A percentile compares a stretch with the other conserved stretches of the same genome.
phyloP scores from a whole-genome alignment of 2,113 vertebrate species.

The Leptobrachium ailaonicum region DNA sequence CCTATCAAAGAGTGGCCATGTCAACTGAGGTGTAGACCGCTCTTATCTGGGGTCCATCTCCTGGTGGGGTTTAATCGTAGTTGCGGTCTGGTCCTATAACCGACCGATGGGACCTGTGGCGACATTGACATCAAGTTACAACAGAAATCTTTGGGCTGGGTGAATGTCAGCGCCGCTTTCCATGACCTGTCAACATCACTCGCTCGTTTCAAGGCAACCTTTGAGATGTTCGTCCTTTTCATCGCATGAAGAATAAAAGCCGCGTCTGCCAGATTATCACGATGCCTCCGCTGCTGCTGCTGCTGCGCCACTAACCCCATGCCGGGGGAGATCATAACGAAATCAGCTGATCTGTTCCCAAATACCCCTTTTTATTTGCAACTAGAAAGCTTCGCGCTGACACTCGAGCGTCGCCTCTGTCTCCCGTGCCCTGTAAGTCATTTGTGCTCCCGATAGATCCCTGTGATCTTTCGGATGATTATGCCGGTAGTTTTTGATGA shows the following conservation, averaged over 20 bases:
- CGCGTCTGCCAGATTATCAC: not conserved
- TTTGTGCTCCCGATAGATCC: not conserved
- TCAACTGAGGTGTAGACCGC: too few species aligned
- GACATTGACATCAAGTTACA: not conserved
- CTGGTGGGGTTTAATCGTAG: too few species aligned
- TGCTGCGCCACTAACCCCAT: not conserved
- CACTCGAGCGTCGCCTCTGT: not conserved
- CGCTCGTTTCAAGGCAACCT: not conserved
- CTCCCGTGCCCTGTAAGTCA: not conserved
- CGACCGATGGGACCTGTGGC: not conserved
- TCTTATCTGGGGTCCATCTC: too few species aligned
- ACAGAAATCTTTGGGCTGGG: not conserved
- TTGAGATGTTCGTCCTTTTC: not conserved
- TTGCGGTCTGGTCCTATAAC: too few species aligned
- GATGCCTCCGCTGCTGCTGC: not conserved
- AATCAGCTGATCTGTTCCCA: not conserved
- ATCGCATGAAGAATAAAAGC: not conserved
- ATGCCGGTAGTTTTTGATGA: not conserved
- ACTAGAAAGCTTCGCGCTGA: not conserved
- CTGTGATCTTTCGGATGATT: constrained; percentile 1
- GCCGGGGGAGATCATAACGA: not conserved
- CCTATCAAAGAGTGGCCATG: too few species aligned
- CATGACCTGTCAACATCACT: not conserved
- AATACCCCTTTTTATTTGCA: constrained; percentile 1
- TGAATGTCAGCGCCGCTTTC: too few species aligned